These are phyloP conservation scores for Gambusia holbrooki DNA, from an alignment of 2,113 vertebrate genomes.

Conservation along the genomic window DNA sequence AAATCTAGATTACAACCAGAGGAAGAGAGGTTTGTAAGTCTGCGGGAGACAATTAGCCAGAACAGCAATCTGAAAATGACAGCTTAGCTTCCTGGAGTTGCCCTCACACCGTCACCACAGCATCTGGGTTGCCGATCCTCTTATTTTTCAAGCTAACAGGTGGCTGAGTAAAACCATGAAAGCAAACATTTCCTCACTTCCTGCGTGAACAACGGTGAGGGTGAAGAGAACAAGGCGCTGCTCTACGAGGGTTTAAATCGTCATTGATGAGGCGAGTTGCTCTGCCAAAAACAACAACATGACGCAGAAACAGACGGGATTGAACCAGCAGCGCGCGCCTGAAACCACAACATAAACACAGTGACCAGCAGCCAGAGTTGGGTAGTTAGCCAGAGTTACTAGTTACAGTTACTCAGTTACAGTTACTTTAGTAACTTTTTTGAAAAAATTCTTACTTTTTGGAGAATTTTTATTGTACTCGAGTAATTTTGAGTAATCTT, in stretches of 20 bases:
- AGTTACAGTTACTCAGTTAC: too few relatives aligned
- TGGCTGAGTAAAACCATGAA: slow-evolving; percentile 40
- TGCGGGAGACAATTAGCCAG: background rate
- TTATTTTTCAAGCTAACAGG: slow-evolving; percentile 37
- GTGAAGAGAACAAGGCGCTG: background rate
- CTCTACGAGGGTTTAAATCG: background rate
- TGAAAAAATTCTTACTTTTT: too few relatives aligned
- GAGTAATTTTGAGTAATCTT: too few relatives aligned
- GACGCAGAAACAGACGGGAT: background rate
- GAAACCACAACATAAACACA: background rate
- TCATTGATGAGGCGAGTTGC: background rate
- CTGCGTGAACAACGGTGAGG: slow-evolving; percentile 30
- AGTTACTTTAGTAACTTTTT: too few relatives aligned
- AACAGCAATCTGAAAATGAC: background rate
- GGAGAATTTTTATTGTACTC: too few relatives aligned
- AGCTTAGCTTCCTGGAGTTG: slow-evolving; percentile 16
- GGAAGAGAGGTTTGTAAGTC: background rate
- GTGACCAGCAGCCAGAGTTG: background rate
- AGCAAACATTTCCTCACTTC: slow-evolving; percentile 19
- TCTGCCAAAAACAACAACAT: background rate
- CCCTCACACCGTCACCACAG: background rate
- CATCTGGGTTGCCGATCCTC: background rate
- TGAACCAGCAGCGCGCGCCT: background rate
- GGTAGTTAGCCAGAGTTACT: too few relatives aligned
- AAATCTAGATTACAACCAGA: background rate